Evolutionary conservation across 2,113 vertebrate species (phyloP).

Genomic region (Jacana jacana): DNA sequence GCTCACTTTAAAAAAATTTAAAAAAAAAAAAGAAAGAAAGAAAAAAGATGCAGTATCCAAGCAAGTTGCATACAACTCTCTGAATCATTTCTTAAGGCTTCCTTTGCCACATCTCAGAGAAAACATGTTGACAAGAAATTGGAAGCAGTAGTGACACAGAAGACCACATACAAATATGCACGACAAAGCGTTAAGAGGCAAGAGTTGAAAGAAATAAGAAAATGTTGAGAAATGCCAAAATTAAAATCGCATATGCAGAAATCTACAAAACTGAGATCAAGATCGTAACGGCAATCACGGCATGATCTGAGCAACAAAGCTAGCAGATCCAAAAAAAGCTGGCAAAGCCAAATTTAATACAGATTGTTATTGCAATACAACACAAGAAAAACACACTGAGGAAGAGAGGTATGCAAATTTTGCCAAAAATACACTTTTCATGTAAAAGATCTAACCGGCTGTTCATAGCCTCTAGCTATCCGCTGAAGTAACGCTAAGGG

Average conservation of each 20-base stretch:
- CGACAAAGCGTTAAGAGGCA: background rate
- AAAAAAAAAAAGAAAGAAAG: background rate
- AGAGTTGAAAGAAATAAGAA: background rate
- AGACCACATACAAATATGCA: background rate
- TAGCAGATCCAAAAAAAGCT: background rate
- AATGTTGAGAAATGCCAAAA: background rate
- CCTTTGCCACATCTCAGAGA: background rate
- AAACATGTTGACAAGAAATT: background rate
- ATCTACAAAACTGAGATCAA: background rate
- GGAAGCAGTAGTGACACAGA: background rate
- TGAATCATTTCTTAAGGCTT: background rate
- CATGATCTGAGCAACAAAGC: background rate
- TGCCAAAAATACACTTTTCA: background rate
- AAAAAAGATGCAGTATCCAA: background rate
- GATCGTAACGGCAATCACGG: background rate
- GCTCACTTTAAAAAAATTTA: background rate
- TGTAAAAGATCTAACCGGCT: background rate
- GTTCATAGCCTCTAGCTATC: background rate
- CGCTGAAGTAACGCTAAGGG: background rate
- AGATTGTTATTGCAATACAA: background rate
- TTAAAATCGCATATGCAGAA: background rate
- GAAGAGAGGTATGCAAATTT: background rate
- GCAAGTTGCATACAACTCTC: background rate
- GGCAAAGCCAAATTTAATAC: background rate
- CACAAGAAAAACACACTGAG: rapidly evolving